A percentile compares a stretch with the other conserved stretches of the same genome.
Conservation (phyloP, 2,888 invertebrate species). For the Theodoxus fluviatilis region DNA sequence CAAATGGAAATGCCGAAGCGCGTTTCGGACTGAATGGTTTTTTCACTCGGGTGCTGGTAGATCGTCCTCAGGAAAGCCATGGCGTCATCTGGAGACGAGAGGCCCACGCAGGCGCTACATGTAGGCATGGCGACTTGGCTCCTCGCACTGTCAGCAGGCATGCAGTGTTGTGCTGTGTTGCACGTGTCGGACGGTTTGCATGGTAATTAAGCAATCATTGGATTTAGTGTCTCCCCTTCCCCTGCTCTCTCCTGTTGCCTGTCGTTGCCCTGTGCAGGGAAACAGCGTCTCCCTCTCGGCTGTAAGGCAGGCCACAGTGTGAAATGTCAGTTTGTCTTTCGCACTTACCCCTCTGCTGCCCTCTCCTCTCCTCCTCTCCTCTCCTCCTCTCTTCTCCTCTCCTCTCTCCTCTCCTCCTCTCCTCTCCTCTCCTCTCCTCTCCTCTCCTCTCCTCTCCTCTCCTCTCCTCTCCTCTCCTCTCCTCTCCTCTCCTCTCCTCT, state of each 20-base stretch:
- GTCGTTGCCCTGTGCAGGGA: background rate
- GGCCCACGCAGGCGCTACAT: no score
- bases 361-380: slow-evolving; percentile 1
- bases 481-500: background rate
- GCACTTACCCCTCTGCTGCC: background rate
- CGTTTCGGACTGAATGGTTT: no score
- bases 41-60: no score
- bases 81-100: no score
- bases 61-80: no score
- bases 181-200: no score
- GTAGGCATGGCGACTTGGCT: no score
- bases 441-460: background rate
- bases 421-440: background rate
- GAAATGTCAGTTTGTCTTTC: background rate
- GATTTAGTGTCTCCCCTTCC: background rate
- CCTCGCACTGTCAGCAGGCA: no score
- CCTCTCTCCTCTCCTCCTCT: background rate
- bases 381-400: slow-evolving; percentile 12
- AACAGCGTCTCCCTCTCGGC: background rate
- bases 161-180: no score
- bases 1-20: no score
- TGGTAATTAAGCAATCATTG: no score
- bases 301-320: no score
- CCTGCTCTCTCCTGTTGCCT: background rate
- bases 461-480: background rate